Percentiles rank a stretch among this genome's conserved stretches.
phyloP scores from a whole-genome alignment of 2,888 invertebrate species.

The Heliconius hortense region DNA sequence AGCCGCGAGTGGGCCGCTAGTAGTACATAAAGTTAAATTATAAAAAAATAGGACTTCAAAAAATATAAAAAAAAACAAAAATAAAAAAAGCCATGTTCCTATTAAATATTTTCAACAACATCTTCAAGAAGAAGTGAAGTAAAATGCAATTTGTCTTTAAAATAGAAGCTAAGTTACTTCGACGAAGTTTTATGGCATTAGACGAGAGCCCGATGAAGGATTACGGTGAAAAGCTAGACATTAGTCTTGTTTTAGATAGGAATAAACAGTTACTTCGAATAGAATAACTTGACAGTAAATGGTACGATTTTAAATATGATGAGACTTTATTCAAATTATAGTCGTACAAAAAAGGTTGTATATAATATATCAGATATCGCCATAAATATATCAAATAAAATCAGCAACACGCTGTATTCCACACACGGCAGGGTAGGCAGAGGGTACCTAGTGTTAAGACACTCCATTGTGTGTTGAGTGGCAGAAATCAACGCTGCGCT shows the following conservation, averaged over 20 bases:
- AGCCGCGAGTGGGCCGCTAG: no score
- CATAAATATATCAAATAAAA: no score
- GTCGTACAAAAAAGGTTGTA: no score
- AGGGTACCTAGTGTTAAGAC: no score
- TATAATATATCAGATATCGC: no score
- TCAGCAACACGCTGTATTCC: no score
- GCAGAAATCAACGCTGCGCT: no score
- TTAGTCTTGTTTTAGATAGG: not conserved
- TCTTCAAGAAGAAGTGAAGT: constrained; percentile 17
- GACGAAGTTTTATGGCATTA: constrained; percentile 57
- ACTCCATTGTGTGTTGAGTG: no score
- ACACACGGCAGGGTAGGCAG: no score
- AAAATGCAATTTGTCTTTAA: constrained; percentile 29
- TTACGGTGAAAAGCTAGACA: constrained; percentile 51
- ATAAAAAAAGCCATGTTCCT: not conserved
- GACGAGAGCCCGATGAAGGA: constrained; percentile 57
- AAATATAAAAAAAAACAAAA: not conserved
- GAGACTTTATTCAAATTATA: no score
- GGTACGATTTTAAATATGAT: not conserved
- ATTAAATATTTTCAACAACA: not conserved
- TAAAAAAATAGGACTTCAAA: no score
- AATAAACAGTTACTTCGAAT: constrained; percentile 19
- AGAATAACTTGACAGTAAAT: not conserved
- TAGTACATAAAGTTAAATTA: no score
- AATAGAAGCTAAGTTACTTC: constrained; percentile 36